Evolutionary conservation across 1,140 invertebrate genomes (phyloP).

Genomic region (Scaptomyza pallida): DNA sequence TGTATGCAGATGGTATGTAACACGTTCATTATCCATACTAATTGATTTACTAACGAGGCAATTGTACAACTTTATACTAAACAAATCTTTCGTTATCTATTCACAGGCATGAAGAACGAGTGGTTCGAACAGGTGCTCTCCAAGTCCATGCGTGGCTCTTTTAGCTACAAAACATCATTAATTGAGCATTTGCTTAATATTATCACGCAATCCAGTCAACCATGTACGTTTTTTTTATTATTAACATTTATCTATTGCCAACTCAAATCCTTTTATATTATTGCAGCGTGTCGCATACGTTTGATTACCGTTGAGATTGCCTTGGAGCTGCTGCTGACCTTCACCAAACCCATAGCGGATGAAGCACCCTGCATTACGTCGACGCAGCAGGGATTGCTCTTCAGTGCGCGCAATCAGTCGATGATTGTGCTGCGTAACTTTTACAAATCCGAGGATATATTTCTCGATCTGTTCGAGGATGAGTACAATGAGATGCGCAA

Average conservation of each 20-base stretch:
- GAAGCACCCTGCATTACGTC: conserved; percentile 84
- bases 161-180: conserved; percentile 89
- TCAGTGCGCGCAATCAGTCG: conserved; percentile 92
- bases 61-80: neutral
- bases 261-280: neutral
- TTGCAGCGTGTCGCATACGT: conserved; percentile 90
- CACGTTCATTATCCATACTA: conserved; percentile 51
- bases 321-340: conserved; percentile 89
- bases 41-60: conserved; percentile 5
- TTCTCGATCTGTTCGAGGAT: conserved; percentile 99
- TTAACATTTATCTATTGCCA: too few species aligned
- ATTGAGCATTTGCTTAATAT: conserved; percentile 92
- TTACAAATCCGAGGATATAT: conserved; percentile 99
- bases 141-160: conserved; percentile 70
- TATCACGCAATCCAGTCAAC: conserved; percentile 92
- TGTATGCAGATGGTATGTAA: conserved; percentile 73
- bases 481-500: conserved; percentile 96
- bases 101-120: conserved; percentile 89
- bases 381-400: conserved; percentile 85
- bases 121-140: conserved; percentile 88
- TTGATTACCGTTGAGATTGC: conserved; percentile 96
- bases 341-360: conserved; percentile 85
- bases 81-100: neutral
- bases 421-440: conserved; percentile 95
- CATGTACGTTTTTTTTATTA: conserved; percentile 85